Percentiles rank a stretch among this genome's conserved stretches.
These are phyloP conservation scores for Bilobella aurantiaca DNA, from an alignment of 1,140 invertebrate genomes.

Conservation along the genomic window DNA sequence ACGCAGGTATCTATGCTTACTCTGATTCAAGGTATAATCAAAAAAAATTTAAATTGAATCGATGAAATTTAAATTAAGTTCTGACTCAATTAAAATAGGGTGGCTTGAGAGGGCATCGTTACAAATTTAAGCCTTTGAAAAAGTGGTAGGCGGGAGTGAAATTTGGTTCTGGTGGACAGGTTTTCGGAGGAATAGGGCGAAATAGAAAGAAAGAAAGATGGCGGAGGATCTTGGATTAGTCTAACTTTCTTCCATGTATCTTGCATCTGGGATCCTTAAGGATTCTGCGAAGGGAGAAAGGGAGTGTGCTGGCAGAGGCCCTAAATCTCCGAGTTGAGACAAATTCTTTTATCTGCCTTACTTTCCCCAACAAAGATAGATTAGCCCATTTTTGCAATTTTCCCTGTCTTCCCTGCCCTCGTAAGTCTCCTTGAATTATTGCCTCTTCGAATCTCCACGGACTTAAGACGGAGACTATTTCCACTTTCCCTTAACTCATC, in stretches of 20 bases:
- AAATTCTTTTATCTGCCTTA: constrained; percentile 39
- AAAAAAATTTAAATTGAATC: too few species aligned
- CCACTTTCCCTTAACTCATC: constrained; percentile 10
- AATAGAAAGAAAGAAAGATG: constrained; percentile 27
- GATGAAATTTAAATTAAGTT: too few species aligned
- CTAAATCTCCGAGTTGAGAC: constrained; percentile 37
- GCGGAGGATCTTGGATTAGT: constrained; percentile 9
- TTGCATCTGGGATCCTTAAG: neutral
- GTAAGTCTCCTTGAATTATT: constrained; percentile 37
- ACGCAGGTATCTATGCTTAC: too few species aligned
- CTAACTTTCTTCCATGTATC: neutral
- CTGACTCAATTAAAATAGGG: too few species aligned
- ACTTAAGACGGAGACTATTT: constrained; percentile 33
- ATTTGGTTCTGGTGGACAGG: constrained; percentile 4
- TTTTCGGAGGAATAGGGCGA: constrained; percentile 11
- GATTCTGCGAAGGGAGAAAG: neutral
- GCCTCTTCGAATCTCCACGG: constrained; percentile 36
- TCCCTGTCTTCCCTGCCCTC: constrained; percentile 36
- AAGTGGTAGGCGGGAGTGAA: constrained; percentile 18
- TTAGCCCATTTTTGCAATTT: constrained; percentile 39
- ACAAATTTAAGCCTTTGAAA: constrained; percentile 17
- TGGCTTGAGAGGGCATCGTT: too few species aligned
- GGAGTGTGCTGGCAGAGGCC: constrained; percentile 5
- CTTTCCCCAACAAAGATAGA: constrained; percentile 39
- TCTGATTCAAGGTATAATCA: too few species aligned